Evolutionary conservation across 1,140 invertebrate genomes (phyloP).

Genomic region (Saxidomus purpurata): DNA sequence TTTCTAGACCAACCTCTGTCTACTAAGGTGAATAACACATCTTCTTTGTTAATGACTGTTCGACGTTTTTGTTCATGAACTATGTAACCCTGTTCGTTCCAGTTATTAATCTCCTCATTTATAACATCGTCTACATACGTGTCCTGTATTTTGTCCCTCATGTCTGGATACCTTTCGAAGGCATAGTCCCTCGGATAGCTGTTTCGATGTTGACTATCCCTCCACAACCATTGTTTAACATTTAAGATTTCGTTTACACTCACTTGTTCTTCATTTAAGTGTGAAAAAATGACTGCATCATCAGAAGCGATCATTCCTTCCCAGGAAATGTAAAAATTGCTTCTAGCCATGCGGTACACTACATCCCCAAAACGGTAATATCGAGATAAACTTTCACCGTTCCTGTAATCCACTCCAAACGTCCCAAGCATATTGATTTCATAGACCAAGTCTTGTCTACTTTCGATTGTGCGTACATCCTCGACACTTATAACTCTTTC

Average conservation of each 20-base stretch:
- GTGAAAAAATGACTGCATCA: background rate
- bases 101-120: background rate
- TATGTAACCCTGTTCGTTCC: background rate
- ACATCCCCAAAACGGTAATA: conserved; percentile 2
- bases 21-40: background rate
- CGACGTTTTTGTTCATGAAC: background rate
- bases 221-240: background rate
- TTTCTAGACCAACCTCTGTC: background rate
- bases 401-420: background rate
- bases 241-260: background rate
- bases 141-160: background rate
- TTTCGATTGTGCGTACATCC: background rate
- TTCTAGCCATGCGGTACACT: background rate
- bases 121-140: background rate
- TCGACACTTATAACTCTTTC: background rate
- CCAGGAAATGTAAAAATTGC: background rate
- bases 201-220: background rate
- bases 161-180: background rate
- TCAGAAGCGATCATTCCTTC: background rate
- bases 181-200: background rate
- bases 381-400: background rate
- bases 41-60: background rate
- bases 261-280: background rate
- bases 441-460: background rate
- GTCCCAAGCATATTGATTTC: background rate